Base-by-base conservation (phyloP, 2,797 vertebrate species). In the Leptoclinus maculatus region DNA sequence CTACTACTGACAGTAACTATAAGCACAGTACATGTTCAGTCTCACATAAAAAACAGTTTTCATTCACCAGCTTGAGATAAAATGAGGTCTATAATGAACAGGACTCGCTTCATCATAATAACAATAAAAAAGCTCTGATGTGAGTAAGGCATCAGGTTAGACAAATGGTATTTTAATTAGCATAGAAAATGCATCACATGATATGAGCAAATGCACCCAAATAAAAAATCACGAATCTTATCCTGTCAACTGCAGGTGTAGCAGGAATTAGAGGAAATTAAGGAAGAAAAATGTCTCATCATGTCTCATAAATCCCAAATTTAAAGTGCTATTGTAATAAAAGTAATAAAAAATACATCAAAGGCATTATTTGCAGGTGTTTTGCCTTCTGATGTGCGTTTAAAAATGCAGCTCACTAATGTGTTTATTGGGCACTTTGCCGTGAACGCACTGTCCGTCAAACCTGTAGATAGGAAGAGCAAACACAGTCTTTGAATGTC, bases 81-180 rank as follows among this genome's bases (percentile, higher is more conserved):
- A 73, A 78, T 78, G 21, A 38, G 49, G 21, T 57, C 51, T 25
- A 11, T 74, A 60, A 79, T 64, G 57, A 79, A 51, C 47, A 58
- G 58, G 51, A 60, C 32, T 71, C 9, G 1, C n/a, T 77, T 75
- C n/a, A 70, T 76, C 68, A 65, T 68, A 36, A 51, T 69, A 74
- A 73, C 57, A 83, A 70, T 57, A 67, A 87, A 72, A 38, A 64
- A 13, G 56, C 80, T 73, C 27, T 58, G 36, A 78, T 62, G 36
- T 62, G 57, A 78, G 23, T 62, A 71, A 65, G 29, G 32, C 60
- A 27, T 82, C 51, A 57, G 65, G 53, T 68, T 53, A 51, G 73
- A 59, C 21, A 54, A 83, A 73, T 78, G 29, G 14, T 36, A 53
- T 58, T 78, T 79, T 82, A 77, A 77, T 83, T 80, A 63, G 49